Percentiles rank a stretch among this genome's conserved stretches.
Evolutionary conservation across 2,797 vertebrate genomes (phyloP).

Genomic region (Uromys caudimaculatus): DNA sequence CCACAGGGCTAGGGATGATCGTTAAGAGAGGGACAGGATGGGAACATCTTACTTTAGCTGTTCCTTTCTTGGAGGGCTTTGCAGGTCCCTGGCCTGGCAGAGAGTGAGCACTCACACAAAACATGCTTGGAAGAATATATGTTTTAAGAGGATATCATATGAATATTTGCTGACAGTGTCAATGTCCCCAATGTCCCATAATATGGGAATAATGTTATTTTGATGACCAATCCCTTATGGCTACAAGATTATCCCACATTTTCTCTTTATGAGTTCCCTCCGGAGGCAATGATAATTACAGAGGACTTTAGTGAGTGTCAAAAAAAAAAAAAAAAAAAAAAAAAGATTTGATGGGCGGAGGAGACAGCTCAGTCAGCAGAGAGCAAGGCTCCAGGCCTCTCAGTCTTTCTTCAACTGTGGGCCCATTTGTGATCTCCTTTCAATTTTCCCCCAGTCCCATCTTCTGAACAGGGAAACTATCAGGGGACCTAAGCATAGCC

Average conservation of each 20-base stretch:
- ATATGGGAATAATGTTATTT: neutral
- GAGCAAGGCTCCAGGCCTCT: neutral
- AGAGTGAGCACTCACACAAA: neutral
- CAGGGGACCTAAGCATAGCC: neutral
- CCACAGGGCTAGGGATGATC: neutral
- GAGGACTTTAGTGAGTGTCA: neutral
- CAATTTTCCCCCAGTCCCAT: neutral
- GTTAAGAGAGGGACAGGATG: neutral
- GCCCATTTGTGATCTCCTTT: neutral
- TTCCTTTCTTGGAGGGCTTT: neutral
- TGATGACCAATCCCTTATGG: neutral
- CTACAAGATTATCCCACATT: neutral
- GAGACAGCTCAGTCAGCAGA: neutral
- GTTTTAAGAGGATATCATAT: neutral
- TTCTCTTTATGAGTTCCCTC: neutral
- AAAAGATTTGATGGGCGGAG: neutral
- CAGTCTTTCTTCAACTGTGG: neutral
- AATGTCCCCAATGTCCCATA: neutral
- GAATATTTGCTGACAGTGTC: neutral
- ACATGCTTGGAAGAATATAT: neutral
- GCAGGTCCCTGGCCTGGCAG: neutral
- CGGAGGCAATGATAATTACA: neutral
- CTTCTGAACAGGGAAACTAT: neutral
- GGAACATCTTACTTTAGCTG: neutral
- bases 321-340: neutral